A percentile compares a stretch with the other conserved stretches of the same genome.
These are phyloP conservation scores for Altica lythri DNA, from an alignment of 2,888 invertebrate genomes.

Conservation along the genomic window DNA sequence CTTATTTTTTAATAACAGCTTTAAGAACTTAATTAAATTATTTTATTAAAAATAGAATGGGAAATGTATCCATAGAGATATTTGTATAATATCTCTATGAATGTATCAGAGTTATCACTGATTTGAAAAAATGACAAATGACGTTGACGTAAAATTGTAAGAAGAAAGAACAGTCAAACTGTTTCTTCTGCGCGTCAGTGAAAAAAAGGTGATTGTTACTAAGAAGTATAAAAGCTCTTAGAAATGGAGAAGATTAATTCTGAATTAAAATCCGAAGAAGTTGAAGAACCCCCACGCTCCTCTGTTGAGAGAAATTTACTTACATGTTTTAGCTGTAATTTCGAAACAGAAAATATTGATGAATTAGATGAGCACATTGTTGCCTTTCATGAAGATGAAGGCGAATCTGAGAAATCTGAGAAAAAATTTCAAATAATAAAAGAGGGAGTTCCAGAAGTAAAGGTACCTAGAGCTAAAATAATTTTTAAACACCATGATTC, in stretches of 20 bases:
- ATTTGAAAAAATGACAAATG: constrained; percentile 1
- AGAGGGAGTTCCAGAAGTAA: background rate
- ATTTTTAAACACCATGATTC: background rate
- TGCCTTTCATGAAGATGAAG: constrained; percentile 32
- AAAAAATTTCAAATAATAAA: constrained; percentile 16
- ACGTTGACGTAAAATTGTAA: background rate
- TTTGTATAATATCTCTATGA: too few relatives aligned
- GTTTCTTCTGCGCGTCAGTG: constrained; percentile 23
- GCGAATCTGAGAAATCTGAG: constrained; percentile 20
- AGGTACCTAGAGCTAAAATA: background rate
- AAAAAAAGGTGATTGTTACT: constrained; percentile 14
- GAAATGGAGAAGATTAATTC: constrained; percentile 15
- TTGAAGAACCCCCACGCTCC: constrained; percentile 3
- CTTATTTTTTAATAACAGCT: too few relatives aligned
- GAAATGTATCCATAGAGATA: too few relatives aligned
- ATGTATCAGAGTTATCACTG: too few relatives aligned
- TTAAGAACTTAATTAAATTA: too few relatives aligned
- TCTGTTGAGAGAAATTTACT: constrained; percentile 22
- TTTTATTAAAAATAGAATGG: too few relatives aligned
- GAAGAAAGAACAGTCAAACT: constrained; percentile 8
- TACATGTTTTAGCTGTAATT: constrained; percentile 37
- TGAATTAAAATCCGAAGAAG: constrained; percentile 12
- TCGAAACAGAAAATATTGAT: constrained; percentile 35
- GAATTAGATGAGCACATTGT: constrained; percentile 39
- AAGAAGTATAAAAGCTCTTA: constrained; percentile 13